phyloP scores from a whole-genome alignment of 2,797 vertebrate genomes.

The Premnoplex brunnescens region DNA sequence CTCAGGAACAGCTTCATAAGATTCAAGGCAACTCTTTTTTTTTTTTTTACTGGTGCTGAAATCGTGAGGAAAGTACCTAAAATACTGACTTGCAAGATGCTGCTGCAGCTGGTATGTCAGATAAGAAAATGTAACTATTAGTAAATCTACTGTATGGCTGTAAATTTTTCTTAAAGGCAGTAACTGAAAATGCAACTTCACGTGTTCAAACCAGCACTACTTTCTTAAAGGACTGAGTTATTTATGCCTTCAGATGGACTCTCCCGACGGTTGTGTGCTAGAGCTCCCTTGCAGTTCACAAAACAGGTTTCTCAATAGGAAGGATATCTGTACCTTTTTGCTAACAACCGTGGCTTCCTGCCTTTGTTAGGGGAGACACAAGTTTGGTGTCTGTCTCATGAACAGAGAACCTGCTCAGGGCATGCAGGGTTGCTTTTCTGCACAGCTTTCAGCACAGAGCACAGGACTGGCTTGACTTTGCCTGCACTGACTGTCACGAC shows the following conservation, averaged over 20 bases:
- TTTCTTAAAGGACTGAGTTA: not conserved
- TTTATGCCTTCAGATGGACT: not conserved
- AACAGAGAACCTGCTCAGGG: constrained; percentile 14
- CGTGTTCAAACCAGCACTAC: rapidly evolving
- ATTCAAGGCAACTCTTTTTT: not conserved
- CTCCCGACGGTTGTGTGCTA: not conserved
- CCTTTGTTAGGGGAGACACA: constrained; percentile 73
- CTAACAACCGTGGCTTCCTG: constrained; percentile 67
- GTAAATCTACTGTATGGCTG: not conserved
- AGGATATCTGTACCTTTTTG: constrained; percentile 29
- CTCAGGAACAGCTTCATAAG: constrained; percentile 37
- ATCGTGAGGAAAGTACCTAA: not conserved
- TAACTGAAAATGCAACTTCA: not conserved
- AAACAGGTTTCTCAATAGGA: not conserved
- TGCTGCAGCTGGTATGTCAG: not conserved
- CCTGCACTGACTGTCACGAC: not conserved
- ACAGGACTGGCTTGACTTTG: not conserved
- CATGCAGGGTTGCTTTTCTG: not conserved
- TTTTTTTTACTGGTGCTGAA: not conserved
- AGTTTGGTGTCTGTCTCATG: not conserved
- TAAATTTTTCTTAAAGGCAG: not conserved
- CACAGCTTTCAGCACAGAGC: not conserved
- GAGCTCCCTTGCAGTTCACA: not conserved
- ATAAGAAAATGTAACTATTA: not conserved
- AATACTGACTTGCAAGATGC: not conserved